Evolutionary conservation across 2,888 invertebrate genomes (phyloP), one percentile per base, ranked within the genome.

Genomic region (Listrodromus nycthemerus): DNA sequence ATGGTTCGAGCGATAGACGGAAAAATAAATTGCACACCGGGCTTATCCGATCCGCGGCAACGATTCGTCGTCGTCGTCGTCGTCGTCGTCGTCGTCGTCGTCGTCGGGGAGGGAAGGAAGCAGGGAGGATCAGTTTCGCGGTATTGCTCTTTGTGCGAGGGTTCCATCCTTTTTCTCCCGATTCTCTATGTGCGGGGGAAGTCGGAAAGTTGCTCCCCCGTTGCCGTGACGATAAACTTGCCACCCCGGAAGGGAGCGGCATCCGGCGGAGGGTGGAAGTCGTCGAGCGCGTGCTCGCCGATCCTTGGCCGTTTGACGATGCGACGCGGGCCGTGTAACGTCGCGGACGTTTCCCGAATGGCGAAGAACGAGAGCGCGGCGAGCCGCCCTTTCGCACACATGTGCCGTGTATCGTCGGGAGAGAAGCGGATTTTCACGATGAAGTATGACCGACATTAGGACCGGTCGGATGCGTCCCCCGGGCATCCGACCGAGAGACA

Each of bases 391-490:
- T 41, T 0, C 41, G 69, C 65, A 69, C 65, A 50, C 70, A 48
- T 74, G 48, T 30, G 48, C 45, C n/a, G n/a, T 6, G 45, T 30
- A 30, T 27, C 58, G 41, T 61, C 73, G 58, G n/a, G 52, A 21
- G 33, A 67, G 21, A 13, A 69, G 66, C 61, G 86, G 86, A 83
- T 79, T 85, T 80, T 45, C 65, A 77, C 76, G 83, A 83, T 83
- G 86, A 88, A 85, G 86, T 84, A 88, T 85, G 85, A 80, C 75
- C 84, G 83, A 84, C 89, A 84, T 89, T 86, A 86, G 80, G 80
- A 78, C 70, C 73, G 85, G 79, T 85, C 70, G 80, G 75, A 73
- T 58, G 10, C 71, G 77, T 88, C 84, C 83, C 86, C 70, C 55
- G 84, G 86, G 84, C 80, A 81, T 82, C 77, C n/a, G n/a, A 66